Evolutionary conservation across 2,888 invertebrate species (phyloP), one percentile per base, ranked within the genome.

Genomic region (Argyresthia goedartella): DNA sequence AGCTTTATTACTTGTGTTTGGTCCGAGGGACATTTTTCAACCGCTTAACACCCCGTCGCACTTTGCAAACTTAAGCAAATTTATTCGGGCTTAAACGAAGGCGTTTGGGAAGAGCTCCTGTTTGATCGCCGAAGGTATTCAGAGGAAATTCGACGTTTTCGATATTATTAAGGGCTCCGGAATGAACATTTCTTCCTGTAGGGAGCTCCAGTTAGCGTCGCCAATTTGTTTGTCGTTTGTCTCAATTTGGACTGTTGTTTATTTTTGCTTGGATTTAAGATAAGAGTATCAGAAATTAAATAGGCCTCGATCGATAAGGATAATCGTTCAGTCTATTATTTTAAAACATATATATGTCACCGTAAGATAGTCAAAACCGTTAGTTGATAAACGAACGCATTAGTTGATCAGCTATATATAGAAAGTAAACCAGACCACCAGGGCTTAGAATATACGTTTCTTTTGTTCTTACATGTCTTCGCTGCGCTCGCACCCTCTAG

Each of bases 1-100:
- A 44, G 44, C 50, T 50, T 50, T 50, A 50, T 50, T 50, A 44
- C 43, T 44, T 25, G 2, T 25, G 25, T 6, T 25, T 34, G 50
- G 50, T 50, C 50, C 50, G 39, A 50, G 44, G 44, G 50, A 50
- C 50, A 50, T 50, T 50, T 50, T 50, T 50, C 50, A 50, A 50
- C 50, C 50, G 50, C 50, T 50, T 50, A 50, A 34, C 50, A 50
- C 49, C 43, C 43, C 50, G 50, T 25, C 50, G 44, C 34, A 44
- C 44, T 39, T 50, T 35, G 50, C 16, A 14, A 44, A 50, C 50
- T 50, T 50, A 50, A 50, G 43, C 50, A 50, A 50, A 50, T 50
- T 50, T 50, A 50, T 50, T 50, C 50, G 44, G 44, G 50, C 43
- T 50, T 50, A 43, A 33, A 34, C 35, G 36, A 48, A n/a, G 35